Evolutionary conservation across 1,140 invertebrate genomes (phyloP).

Genomic region (Euschistus heros): DNA sequence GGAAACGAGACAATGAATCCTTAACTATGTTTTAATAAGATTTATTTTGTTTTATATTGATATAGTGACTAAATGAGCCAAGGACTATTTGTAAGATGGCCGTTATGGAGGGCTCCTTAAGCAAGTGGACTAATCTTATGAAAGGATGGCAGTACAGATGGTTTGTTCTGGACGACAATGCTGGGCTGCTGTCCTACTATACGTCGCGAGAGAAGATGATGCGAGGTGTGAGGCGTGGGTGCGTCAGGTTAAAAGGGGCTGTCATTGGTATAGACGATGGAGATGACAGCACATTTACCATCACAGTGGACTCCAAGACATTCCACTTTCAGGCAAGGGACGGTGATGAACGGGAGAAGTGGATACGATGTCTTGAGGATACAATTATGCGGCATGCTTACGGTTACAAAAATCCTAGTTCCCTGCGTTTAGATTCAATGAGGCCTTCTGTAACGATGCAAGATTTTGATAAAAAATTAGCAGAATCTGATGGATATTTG

Average conservation of each 20-base stretch:
- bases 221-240: slow-evolving; percentile 86
- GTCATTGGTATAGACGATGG: slow-evolving; percentile 98
- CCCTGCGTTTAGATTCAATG: slow-evolving; percentile 44
- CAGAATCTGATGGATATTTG: slow-evolving; percentile 91
- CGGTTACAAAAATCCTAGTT: slow-evolving; percentile 35
- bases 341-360: slow-evolving; percentile 84
- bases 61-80: too few species aligned
- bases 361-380: slow-evolving; percentile 90
- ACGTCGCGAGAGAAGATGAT: slow-evolving; percentile 99
- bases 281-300: slow-evolving; percentile 97
- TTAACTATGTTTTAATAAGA: too few species aligned
- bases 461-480: slow-evolving; percentile 82
- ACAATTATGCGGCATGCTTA: slow-evolving; percentile 75
- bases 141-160: slow-evolving; percentile 99
- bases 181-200: slow-evolving; percentile 90
- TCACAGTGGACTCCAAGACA: slow-evolving; percentile 96
- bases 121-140: slow-evolving; percentile 99
- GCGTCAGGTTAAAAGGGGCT: slow-evolving; percentile 85
- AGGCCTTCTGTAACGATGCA: slow-evolving; percentile 50
- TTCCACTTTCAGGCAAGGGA: slow-evolving; percentile 97
- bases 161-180: slow-evolving; percentile 96
- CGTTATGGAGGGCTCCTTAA: slow-evolving; percentile 92
- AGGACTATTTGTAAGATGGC: slow-evolving; percentile 34
- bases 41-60: too few species aligned
- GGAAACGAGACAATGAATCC: too few species aligned